Conservation (phyloP, 2,797 vertebrate species). For the Enteromius trimaculatus region DNA sequence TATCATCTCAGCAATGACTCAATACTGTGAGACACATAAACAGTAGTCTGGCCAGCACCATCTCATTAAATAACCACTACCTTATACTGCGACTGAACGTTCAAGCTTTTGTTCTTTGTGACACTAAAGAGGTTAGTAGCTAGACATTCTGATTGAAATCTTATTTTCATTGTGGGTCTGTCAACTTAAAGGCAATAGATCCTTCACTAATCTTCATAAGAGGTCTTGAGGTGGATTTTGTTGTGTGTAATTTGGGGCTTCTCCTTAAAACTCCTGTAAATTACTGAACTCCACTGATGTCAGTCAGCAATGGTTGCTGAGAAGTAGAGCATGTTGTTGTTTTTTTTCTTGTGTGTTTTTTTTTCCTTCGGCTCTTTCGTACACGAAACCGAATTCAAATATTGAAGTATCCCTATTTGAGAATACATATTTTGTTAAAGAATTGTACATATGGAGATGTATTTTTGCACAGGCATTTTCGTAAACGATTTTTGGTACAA, state of each 20-base stretch:
- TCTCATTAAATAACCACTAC: constrained; percentile 40
- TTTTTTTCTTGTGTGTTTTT: constrained; percentile 87
- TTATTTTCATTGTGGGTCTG: constrained; percentile 61
- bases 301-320: constrained; percentile 86
- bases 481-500: constrained; percentile 98
- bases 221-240: constrained; percentile 73
- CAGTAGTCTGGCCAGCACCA: constrained; percentile 41
- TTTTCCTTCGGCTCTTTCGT: constrained; percentile 48
- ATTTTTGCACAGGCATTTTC: constrained; percentile 99
- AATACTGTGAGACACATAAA: constrained; percentile 54
- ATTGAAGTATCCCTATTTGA: constrained; percentile 98
- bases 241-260: constrained; percentile 47
- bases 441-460: constrained; percentile 99
- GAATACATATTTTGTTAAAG: constrained; percentile 99
- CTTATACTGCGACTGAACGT: constrained; percentile 1
- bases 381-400: constrained; percentile 71
- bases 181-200: constrained; percentile 69
- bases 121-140: constrained; percentile 28
- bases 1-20: constrained; percentile 46
- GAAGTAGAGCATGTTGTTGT: constrained; percentile 82
- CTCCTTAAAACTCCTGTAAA: constrained; percentile 70
- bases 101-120: neutral
- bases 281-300: constrained; percentile 88
- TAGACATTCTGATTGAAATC: constrained; percentile 13
- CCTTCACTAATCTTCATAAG: constrained; percentile 55